Conservation (phyloP, 2,888 invertebrate genomes). For the Orthosia incerta region DNA sequence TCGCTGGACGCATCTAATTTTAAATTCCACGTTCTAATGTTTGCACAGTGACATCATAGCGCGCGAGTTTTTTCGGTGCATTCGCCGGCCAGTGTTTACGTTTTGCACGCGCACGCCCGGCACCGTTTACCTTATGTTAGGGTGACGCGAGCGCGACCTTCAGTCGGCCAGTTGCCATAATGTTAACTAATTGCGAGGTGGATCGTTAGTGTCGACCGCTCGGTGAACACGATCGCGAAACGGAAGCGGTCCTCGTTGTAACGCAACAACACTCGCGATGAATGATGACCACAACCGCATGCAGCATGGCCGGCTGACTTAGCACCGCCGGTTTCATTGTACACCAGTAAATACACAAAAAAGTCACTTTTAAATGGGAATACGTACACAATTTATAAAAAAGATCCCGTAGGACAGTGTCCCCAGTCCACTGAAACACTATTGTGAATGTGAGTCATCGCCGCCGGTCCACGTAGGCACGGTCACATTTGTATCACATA, state of each 20-base stretch:
- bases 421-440: constrained; percentile 73
- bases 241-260: constrained; percentile 29
- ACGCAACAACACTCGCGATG: constrained; percentile 67
- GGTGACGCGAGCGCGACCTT: constrained; percentile 81
- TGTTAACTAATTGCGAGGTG: constrained; percentile 57
- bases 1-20: constrained; percentile 87
- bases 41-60: constrained; percentile 89
- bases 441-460: constrained; percentile 74
- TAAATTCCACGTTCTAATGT: constrained; percentile 87
- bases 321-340: constrained; percentile 69
- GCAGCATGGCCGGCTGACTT: constrained; percentile 66
- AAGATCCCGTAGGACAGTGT: constrained; percentile 62
- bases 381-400: constrained; percentile 67
- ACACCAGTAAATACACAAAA: constrained; percentile 72
- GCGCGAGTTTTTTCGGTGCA: constrained; percentile 86
- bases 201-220: constrained; percentile 32
- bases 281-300: constrained; percentile 54
- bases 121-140: constrained; percentile 76
- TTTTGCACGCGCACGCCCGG: constrained; percentile 81
- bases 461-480: constrained; percentile 74
- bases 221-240: constrained; percentile 12
- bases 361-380: constrained; percentile 44
- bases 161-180: constrained; percentile 65
- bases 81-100: constrained; percentile 86
- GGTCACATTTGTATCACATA: constrained; percentile 74